Evolutionary conservation across 2,113 vertebrate species (phyloP), one percentile per base, ranked within the genome.

Genomic region (Varanus salvator): DNA sequence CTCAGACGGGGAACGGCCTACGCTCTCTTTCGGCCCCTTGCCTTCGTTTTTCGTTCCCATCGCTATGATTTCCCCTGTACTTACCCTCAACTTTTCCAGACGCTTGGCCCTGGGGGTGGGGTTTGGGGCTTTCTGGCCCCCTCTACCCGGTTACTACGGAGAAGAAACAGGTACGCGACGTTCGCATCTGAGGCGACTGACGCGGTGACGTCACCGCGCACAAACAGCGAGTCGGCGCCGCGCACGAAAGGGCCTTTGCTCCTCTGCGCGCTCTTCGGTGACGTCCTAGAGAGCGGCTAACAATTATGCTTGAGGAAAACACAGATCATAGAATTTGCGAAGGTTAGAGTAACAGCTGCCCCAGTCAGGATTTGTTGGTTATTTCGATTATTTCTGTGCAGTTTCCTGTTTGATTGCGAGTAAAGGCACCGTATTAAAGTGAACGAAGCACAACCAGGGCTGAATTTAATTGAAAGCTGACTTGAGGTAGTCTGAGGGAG

Each of bases 81-180:
- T 21, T 66, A 31, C 77, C 94, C 92, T 92, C 94, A 94, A 84
- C 93, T 92, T 48, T 86, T 91, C 94, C 96, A 90, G 96, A 25
- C 34, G 21, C 50, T 71, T 6, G 19, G 15, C 6, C 21, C 21
- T 64, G 21, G 60, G 19, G 60, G 60, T 64, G 60, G 15, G 52
- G 52, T 7, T 64, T 38, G 23, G 38, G 38, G 38, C 25, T 64
- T 8, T 3, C 3, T 6, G 4, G 4, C 4, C 7, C 8, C 64
- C 66, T 31, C 17, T 29, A 44, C 50, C 52, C 54, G 31, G 44
- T n/a, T 69, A 54, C 69, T 54, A 38, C 69, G 72, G 6, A 17
- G 6, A 52, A 52, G 15, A 81, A 66, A 6, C 29, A 57, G 75
- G 57, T 48, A 64, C 25, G 14, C 64, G 74, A 31, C 88, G 74